Base-by-base conservation (phyloP, 1,140 invertebrate species). In the Bombus haemorrhoidalis region DNA sequence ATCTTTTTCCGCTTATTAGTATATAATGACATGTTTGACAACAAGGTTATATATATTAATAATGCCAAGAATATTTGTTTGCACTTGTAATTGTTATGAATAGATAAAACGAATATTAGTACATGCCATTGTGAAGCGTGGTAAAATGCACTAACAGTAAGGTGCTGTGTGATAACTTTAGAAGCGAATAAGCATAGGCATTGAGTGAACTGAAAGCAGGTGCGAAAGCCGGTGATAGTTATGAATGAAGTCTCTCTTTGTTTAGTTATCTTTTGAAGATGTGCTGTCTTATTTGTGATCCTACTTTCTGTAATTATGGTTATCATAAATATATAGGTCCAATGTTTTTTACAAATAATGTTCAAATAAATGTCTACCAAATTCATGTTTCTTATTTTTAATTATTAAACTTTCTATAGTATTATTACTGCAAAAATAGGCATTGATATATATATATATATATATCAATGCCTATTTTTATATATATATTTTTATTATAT, bases 221-320 rank as follows among this genome's bases (percentile, higher is more conserved):
- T 28, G 39, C 12, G 69, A 41, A 41, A 41, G 28, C 32, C 53
- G 9, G 32, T 18, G n/a, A 34, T 2, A 18, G 28, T 22, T 57
- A 57, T 75, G 73, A 75, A 75, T 37, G 32, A 75, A 37, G 22
- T 34, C 32, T 25, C 18, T 53, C 32, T 53, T 53, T 53, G 43
- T 74, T 47, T 47, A 13, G 47, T 75, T 75, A 25, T 75, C 47
- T 75, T 8, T 75, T 75, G 18, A 75, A 53, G 37, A 57, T 28
- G 53, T 13, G 57, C 2, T 22, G 53, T 25, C 73, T 75, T 53
- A 53, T 74, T 32, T 71, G 28, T 10, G 25, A 81, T 9, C 15
- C 15, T 13, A n/a, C 25, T 39, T 53, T 81, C 37, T 57, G n/a
- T 22, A 66, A 43, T 13, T 43, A 12, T 53, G 57, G 5, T 71